Base-by-base conservation (phyloP, 37 sponge, comb jelly and placozoan genomes). In the Mnemiopsis leidyi region DNA sequence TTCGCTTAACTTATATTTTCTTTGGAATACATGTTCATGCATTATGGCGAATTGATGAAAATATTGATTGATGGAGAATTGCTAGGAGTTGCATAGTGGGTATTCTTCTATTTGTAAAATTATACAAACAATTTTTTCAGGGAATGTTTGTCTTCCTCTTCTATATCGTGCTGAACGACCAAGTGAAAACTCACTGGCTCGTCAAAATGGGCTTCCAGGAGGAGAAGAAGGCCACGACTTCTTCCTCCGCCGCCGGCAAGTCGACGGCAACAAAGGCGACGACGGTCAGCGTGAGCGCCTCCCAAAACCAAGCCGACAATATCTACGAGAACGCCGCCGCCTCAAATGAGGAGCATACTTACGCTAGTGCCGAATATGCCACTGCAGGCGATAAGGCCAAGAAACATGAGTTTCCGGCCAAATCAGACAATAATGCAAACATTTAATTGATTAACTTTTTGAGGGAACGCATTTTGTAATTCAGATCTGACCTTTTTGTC, bases 111-210 rank as follows among this genome's bases (percentile, higher is more conserved):
- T n/a, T n/a, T n/a, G n/a, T n/a, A n/a, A n/a, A n/a, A n/a, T n/a
- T n/a, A n/a, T n/a, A n/a, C n/a, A n/a, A n/a, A n/a, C n/a, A n/a
- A n/a, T n/a, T n/a, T n/a, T 85, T 39, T 38, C 90, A 85, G 90
- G 90, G 90, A 28, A 32, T 21, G 7, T 85, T 85, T 61, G 90
- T 85, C 2, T 85, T 85, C 90, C 90, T 85, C 29, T 85, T 85
- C 61, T 85, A 85, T 37, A 85, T 85, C 21, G 90, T 85, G 48
- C 90, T 85, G 23, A 85, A 85, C 61, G 90, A 85, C 61, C 90
- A 85, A 39, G 90, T 85, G 2, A 85, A 85, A 28, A 21, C 90
- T 3, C 90, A 85, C 61, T 85, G 90, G 90, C 40, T 85, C 29
- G 90, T 85, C 26, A 85, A 85, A 61, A 7, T 85, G 18, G 90